These are phyloP conservation scores for Penaeus vannamei DNA, from an alignment of 1,140 invertebrate genomes.

Conservation along the genomic window DNA sequence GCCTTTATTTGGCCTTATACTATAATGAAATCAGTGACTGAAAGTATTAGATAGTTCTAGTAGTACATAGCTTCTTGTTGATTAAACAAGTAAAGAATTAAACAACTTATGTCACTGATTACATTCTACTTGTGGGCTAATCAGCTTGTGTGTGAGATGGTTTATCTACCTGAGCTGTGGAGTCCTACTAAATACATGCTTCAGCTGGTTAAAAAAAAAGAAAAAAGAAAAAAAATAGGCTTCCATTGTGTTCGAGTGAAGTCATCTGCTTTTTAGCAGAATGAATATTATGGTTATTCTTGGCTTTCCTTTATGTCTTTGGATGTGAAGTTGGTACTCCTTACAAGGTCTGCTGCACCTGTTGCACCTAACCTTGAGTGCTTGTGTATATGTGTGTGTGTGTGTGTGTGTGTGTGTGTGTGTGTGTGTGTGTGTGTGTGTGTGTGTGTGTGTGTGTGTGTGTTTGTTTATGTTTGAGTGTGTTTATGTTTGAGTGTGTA, in stretches of 20 bases:
- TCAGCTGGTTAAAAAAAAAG: slow-evolving; percentile 26
- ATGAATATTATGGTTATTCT: slow-evolving; percentile 28
- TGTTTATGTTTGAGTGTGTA: neutral
- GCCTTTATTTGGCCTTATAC: slow-evolving; percentile 36
- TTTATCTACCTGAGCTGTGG: slow-evolving; percentile 40
- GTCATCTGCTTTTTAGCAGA: slow-evolving; percentile 49
- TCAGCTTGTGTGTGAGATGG: slow-evolving; percentile 59
- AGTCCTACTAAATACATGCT: slow-evolving; percentile 44
- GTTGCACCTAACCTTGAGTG: neutral
- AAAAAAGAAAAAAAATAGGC: no score
- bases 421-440: slow-evolving; percentile 41
- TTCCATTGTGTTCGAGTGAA: neutral
- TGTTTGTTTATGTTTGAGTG: neutral
- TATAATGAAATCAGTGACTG: slow-evolving; percentile 1
- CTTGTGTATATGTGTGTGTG: neutral
- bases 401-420: neutral
- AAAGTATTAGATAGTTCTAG: neutral
- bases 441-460: slow-evolving; percentile 45
- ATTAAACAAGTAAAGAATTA: no score
- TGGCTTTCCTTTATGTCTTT: slow-evolving; percentile 41
- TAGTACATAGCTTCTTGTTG: neutral
- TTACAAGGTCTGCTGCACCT: slow-evolving; percentile 25
- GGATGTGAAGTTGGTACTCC: slow-evolving; percentile 30
- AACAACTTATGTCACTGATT: slow-evolving; percentile 38
- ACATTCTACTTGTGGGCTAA: slow-evolving; percentile 47